Conservation (phyloP, 2,113 vertebrate genomes). For the Fregetta grallaria region DNA sequence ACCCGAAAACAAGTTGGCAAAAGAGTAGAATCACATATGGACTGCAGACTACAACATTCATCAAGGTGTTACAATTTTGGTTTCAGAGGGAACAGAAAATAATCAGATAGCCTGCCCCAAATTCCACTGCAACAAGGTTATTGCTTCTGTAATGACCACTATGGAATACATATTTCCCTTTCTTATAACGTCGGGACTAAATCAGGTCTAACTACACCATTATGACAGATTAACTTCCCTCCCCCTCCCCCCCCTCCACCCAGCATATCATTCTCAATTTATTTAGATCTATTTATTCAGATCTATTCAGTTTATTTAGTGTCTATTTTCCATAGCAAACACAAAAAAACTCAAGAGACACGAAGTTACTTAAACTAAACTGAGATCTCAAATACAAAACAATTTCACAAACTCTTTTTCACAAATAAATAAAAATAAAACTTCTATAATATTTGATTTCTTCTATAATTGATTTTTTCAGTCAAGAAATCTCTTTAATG, state of each 20-base stretch:
- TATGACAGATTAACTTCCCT: background rate
- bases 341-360: background rate
- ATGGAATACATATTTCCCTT: background rate
- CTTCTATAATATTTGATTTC: background rate
- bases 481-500: background rate
- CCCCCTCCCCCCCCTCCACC: rapidly evolving
- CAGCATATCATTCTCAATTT: background rate
- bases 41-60: background rate
- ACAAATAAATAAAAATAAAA: background rate
- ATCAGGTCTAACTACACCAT: background rate
- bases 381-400: background rate
- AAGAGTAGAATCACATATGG: background rate
- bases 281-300: background rate
- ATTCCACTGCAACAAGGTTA: background rate
- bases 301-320: no score
- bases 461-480: background rate
- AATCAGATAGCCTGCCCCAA: background rate
- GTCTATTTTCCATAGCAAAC: background rate
- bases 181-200: background rate
- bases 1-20: background rate
- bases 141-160: background rate
- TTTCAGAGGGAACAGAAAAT: background rate
- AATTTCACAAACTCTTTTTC: background rate
- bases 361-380: background rate
- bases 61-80: background rate